phyloP scores from a whole-genome alignment of 2,113 vertebrate genomes.

The Orycteropus afer region DNA sequence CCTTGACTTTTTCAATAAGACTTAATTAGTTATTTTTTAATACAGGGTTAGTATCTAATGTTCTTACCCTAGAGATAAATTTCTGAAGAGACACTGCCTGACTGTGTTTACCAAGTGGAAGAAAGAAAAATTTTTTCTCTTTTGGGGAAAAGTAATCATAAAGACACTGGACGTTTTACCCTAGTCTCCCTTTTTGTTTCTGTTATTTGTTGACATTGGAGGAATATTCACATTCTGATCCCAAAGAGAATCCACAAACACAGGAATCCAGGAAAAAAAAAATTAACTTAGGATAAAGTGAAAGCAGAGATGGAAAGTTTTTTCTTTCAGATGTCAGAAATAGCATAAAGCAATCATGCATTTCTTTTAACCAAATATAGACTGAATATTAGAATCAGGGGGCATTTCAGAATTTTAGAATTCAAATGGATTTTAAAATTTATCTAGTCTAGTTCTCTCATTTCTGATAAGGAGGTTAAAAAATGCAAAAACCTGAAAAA shows the following conservation, averaged over 20 bases:
- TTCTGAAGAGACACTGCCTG: background rate
- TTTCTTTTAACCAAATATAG: background rate
- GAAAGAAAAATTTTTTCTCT: background rate
- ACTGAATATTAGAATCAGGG: background rate
- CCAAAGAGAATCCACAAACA: background rate
- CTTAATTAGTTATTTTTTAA: conserved; percentile 36
- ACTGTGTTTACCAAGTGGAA: background rate
- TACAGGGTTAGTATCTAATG: background rate
- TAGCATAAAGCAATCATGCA: background rate
- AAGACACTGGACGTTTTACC: background rate
- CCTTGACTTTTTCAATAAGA: too few relatives aligned
- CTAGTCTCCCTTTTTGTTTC: background rate
- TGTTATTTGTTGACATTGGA: background rate
- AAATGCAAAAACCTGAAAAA: background rate
- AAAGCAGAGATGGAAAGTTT: background rate
- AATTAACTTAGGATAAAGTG: background rate
- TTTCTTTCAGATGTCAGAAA: background rate
- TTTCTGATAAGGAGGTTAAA: conserved; percentile 1
- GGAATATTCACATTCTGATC: background rate
- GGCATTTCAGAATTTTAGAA: background rate
- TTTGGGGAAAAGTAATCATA: background rate
- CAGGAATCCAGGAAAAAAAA: background rate
- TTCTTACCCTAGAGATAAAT: background rate
- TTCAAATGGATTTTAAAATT: background rate
- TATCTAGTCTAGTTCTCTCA: background rate